These are phyloP conservation scores for Ophioninae sp. DNA, from an alignment of 2,888 invertebrate species.

Conservation along the genomic window DNA sequence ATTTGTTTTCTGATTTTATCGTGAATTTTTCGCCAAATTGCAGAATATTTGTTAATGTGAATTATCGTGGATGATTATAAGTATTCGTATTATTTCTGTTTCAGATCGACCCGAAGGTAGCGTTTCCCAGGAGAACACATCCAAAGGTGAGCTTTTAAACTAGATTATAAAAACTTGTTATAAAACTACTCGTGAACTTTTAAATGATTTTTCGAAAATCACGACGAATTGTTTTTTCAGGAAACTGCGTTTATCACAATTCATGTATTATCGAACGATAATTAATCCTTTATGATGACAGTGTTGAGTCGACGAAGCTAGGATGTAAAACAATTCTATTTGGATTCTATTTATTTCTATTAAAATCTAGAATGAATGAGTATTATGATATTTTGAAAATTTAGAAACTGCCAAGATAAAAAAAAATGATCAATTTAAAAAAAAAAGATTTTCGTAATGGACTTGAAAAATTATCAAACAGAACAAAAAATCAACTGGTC, in stretches of 20 bases:
- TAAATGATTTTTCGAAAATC: neutral
- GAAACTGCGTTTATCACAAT: neutral
- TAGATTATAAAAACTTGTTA: too few relatives aligned
- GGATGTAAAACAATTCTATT: neutral
- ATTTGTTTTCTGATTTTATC: neutral
- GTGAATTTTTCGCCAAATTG: neutral
- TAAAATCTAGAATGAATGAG: neutral
- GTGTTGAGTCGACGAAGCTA: neutral
- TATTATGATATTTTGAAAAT: neutral
- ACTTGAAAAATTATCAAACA: neutral
- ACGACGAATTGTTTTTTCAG: neutral
- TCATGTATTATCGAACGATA: neutral
- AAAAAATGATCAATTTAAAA: neutral
- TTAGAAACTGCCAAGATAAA: neutral
- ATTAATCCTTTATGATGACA: neutral
- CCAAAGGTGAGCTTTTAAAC: conserved; percentile 91
- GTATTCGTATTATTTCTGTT: conserved; percentile 80
- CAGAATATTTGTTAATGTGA: neutral
- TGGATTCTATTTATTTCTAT: too few relatives aligned
- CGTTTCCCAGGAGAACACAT: conserved; percentile 99
- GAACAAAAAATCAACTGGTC: neutral
- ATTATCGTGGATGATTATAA: neutral
- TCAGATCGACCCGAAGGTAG: conserved; percentile 99
- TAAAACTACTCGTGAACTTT: neutral
- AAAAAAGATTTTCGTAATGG: neutral